These are phyloP conservation scores for Calameuta idolon DNA, from an alignment of 2,888 invertebrate species.

Conservation along the genomic window DNA sequence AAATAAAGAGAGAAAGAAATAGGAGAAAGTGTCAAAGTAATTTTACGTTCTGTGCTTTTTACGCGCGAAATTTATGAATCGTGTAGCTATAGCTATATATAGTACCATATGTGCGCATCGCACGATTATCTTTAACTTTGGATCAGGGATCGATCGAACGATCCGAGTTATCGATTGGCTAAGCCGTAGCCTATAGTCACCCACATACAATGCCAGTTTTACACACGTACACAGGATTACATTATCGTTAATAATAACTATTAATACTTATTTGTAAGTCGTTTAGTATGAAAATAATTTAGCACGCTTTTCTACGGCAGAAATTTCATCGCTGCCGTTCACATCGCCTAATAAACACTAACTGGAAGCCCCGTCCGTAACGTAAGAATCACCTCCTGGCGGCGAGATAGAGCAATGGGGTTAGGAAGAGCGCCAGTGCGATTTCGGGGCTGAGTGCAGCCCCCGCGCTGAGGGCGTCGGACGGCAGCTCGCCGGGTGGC, in stretches of 20 bases:
- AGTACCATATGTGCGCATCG: neutral
- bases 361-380: conserved; percentile 59
- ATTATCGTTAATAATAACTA: conserved; percentile 16
- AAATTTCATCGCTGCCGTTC: conserved; percentile 24
- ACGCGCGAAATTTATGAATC: neutral
- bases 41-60: neutral
- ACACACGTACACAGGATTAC: neutral
- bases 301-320: conserved; percentile 38
- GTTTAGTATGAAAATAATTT: conserved; percentile 62
- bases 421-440: conserved; percentile 46
- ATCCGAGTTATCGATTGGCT: neutral
- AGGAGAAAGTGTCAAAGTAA: neutral
- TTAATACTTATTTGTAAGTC: conserved; percentile 43
- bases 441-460: conserved; percentile 38
- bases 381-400: conserved; percentile 59
- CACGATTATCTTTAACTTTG: neutral
- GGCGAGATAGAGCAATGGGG: conserved; percentile 47
- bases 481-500: conserved; percentile 47
- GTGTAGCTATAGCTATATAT: neutral
- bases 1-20: neutral
- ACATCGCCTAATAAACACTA: conserved; percentile 51
- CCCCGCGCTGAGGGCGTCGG: conserved; percentile 42
- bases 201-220: neutral
- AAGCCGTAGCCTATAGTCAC: neutral
- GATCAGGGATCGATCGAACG: neutral